Base-by-base conservation (phyloP, 1,140 invertebrate species). In the Aphelenchoides avenae region DNA sequence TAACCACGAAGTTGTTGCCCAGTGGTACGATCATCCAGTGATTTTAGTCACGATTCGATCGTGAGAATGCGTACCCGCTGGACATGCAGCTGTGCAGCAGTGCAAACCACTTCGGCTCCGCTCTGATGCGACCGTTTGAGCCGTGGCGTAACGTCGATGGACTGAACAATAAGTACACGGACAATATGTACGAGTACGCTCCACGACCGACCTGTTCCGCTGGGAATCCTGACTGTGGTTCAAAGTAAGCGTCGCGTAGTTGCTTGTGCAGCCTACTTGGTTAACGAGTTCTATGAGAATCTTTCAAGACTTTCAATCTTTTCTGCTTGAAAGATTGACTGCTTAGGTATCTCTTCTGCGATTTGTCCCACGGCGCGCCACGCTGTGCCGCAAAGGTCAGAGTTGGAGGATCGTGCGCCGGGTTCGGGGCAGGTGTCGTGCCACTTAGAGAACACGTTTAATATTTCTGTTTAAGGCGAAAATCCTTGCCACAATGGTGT, bases 311-410 rank as follows among this genome's bases (percentile, higher is more conserved):
- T n/a, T n/a, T n/a, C n/a, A n/a, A n/a, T n/a, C n/a, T n/a, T n/a
- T n/a, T n/a, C n/a, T n/a, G n/a, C n/a, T n/a, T n/a, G n/a, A n/a
- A n/a, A n/a, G n/a, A n/a, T n/a, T n/a, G n/a, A n/a, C n/a, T n/a
- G n/a, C n/a, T 81, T 93, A 54, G 57, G 55, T 70, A 50, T 29
- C 48, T 70, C 1, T 70, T 70, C 61, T 70, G 68, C 44, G 62
- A 71, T 40, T 29, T 22, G 1, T 64, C 68, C 2, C 49, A 56
- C 22, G 57, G 58, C 1, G 36, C 18, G n/a, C 44, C 44, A 27
- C 39, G 61, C 15, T 70, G 68, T 52, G 50, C 58, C 9, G 50
- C 68, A 9, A 72, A 71, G 34, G 49, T 70, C 7, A 56, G 47
- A 52, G 15, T 39, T 18, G 61, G 61, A 24, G 61, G 64, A 20